phyloP scores from a whole-genome alignment of 2,888 invertebrate genomes.

The Euphydryas editha region DNA sequence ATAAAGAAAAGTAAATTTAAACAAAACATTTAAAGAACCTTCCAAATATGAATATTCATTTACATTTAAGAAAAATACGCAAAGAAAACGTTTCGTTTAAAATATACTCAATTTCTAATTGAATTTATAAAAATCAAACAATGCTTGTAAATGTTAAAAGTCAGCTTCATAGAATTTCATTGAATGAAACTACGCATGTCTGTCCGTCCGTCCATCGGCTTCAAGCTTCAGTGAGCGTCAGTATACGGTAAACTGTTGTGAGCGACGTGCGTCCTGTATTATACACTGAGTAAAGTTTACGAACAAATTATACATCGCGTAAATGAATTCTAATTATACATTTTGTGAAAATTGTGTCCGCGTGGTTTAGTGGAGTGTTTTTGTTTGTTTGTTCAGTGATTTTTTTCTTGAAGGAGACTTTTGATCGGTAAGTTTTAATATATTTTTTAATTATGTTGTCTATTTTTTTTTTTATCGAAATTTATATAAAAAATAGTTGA shows the following conservation, averaged over 20 bases:
- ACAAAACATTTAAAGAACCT: background rate
- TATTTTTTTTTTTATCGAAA: background rate
- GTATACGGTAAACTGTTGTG: background rate
- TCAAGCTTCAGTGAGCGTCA: constrained; percentile 21
- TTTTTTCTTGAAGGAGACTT: background rate
- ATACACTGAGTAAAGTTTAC: background rate
- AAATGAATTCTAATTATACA: constrained; percentile 7
- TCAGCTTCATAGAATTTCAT: constrained; percentile 20
- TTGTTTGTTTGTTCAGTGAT: constrained; percentile 6
- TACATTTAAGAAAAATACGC: background rate
- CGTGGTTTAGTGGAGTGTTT: constrained; percentile 11
- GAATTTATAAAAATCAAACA: background rate
- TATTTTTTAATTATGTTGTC: too few species aligned
- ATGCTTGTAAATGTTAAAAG: constrained; percentile 1
- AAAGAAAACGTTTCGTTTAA: background rate
- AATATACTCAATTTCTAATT: background rate
- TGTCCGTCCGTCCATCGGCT: too few species aligned
- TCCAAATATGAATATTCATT: background rate
- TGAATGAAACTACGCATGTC: constrained; percentile 30
- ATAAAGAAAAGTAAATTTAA: background rate
- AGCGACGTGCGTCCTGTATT: background rate
- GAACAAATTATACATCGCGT: background rate
- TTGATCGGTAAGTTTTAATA: background rate
- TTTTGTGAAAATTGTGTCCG: background rate
- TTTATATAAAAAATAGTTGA: background rate